Percentiles rank a stretch among this genome's conserved stretches.
phyloP scores from a whole-genome alignment of 2,113 vertebrate genomes.

The Pseudolaguvia tuberculata region DNA sequence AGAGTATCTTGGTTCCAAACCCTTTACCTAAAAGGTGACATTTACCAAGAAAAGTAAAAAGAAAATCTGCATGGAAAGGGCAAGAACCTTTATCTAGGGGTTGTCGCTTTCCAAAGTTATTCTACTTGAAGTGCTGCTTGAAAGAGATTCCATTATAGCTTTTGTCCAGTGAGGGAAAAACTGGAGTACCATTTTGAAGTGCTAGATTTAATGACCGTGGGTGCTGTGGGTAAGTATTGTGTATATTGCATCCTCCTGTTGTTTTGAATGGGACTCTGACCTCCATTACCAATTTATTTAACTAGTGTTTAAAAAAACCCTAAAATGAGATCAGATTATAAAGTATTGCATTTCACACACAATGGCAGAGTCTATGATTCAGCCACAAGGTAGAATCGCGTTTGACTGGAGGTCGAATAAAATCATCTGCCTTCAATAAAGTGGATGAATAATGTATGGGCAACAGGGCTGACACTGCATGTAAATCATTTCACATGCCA shows the following conservation, averaged over 20 bases:
- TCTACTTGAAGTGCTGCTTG: background rate
- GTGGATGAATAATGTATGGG: conserved; percentile 66
- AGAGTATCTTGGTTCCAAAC: too few relatives aligned
- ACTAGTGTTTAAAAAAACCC: background rate
- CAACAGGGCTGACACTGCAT: conserved; percentile 57
- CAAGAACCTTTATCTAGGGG: background rate
- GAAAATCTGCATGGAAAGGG: background rate
- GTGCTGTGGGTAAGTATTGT: background rate
- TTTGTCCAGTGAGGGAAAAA: background rate
- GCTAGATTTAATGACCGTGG: background rate
- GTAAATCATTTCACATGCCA: conserved; percentile 58
- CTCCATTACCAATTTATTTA: conserved; percentile 15
- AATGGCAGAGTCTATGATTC: conserved; percentile 9
- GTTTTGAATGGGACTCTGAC: conserved; percentile 1
- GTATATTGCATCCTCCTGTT: background rate
- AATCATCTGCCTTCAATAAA: conserved; percentile 65
- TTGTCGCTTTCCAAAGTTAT: background rate
- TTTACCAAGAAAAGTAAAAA: background rate
- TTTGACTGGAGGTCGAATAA: conserved; percentile 61
- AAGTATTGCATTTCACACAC: conserved; percentile 15
- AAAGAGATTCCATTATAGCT: background rate
- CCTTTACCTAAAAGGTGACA: too few relatives aligned
- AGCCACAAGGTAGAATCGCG: background rate
- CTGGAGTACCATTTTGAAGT: background rate
- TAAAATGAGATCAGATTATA: conserved; percentile 1